Evolutionary conservation across 2,888 invertebrate genomes (phyloP).

Genomic region (Rhimphoctona megacephalus): DNA sequence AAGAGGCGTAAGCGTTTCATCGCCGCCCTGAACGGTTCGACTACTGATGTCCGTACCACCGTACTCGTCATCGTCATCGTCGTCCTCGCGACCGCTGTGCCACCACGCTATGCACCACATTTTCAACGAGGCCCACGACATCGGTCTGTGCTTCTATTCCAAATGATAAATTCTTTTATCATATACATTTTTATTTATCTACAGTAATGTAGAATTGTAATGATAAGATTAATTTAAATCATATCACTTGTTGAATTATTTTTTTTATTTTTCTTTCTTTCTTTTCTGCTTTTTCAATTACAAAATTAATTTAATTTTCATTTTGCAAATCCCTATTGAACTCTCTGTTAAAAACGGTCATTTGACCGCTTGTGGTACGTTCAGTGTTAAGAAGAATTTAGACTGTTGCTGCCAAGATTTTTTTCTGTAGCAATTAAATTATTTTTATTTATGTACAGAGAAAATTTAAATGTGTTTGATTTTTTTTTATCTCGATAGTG

Average conservation of each 20-base stretch:
- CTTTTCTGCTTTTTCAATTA: background rate
- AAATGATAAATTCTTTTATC: conserved; percentile 21
- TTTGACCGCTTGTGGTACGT: too few relatives aligned
- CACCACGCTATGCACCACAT: conserved; percentile 92
- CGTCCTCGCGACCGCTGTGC: conserved; percentile 94
- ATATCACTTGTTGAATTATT: too few relatives aligned
- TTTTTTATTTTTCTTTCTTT: background rate
- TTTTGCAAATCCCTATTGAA: too few relatives aligned
- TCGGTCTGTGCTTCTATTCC: conserved; percentile 84
- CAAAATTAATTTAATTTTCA: background rate
- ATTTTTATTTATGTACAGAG: too few relatives aligned
- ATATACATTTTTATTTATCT: conserved; percentile 62
- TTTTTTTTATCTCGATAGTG: too few relatives aligned
- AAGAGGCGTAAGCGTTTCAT: conserved; percentile 88
- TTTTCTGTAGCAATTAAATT: too few relatives aligned
- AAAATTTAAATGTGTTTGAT: too few relatives aligned
- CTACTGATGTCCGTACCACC: conserved; percentile 87
- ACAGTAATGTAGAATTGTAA: too few relatives aligned
- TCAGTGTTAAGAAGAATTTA: too few relatives aligned
- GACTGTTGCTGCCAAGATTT: too few relatives aligned
- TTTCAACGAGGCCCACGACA: conserved; percentile 87
- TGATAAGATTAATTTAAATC: too few relatives aligned
- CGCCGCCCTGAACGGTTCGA: conserved; percentile 88
- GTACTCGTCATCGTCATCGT: conserved; percentile 92
- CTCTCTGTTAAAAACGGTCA: too few relatives aligned